A percentile compares a stretch with the other conserved stretches of the same genome.
Conservation (phyloP, 2,888 invertebrate genomes). For the Encarsia formosa region DNA sequence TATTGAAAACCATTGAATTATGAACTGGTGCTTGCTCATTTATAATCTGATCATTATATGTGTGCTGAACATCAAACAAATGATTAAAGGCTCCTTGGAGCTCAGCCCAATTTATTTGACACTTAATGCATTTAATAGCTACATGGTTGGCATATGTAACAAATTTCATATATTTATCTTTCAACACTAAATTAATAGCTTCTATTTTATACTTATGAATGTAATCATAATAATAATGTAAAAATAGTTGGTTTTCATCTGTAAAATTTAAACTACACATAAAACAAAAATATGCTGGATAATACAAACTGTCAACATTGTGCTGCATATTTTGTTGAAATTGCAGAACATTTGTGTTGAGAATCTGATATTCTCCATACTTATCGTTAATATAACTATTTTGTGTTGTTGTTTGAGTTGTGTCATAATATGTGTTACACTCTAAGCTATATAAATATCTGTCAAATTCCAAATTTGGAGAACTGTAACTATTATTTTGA, state of each 20-base stretch:
- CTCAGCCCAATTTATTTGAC: slow-evolving; percentile 15
- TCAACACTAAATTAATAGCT: slow-evolving; percentile 14
- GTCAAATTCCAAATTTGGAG: slow-evolving; percentile 10
- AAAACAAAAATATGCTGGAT: slow-evolving; percentile 18
- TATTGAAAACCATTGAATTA: neutral
- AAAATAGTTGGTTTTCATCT: slow-evolving; percentile 16
- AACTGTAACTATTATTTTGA: slow-evolving; percentile 12
- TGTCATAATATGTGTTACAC: too few species aligned
- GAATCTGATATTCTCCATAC: neutral
- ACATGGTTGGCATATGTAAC: slow-evolving; percentile 6
- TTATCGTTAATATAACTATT: slow-evolving; percentile 3
- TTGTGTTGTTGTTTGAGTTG: too few species aligned
- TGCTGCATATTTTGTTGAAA: slow-evolving; percentile 4
- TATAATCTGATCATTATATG: neutral
- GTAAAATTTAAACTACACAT: slow-evolving; percentile 12
- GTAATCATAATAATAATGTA: slow-evolving; percentile 18
- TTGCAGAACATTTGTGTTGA: slow-evolving; percentile 10
- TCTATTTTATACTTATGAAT: slow-evolving; percentile 15
- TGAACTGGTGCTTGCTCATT: slow-evolving; percentile 2
- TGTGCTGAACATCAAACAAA: slow-evolving; percentile 14
- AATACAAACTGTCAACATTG: neutral
- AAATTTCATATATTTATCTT: slow-evolving; percentile 24
- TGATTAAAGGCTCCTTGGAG: slow-evolving; percentile 10
- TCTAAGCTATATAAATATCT: slow-evolving; percentile 9
- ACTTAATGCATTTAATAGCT: slow-evolving; percentile 19